Evolutionary conservation across 2,113 vertebrate genomes (phyloP).

Genomic region (Potamarius usumacintae): DNA sequence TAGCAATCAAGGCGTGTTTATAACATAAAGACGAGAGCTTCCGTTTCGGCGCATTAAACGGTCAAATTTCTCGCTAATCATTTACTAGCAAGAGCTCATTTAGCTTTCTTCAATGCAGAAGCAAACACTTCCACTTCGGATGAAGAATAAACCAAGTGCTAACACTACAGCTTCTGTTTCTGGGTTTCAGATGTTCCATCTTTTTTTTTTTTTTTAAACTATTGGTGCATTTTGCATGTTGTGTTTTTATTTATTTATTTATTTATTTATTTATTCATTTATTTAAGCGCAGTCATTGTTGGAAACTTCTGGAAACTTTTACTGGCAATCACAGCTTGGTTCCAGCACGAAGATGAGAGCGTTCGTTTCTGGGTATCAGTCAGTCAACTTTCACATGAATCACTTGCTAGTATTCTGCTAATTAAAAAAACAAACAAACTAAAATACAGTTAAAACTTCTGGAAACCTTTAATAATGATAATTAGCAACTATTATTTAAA

Average conservation of each 20-base stretch:
- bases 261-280: too few relatives aligned
- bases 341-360: not conserved
- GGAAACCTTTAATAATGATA: not conserved
- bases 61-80: not conserved
- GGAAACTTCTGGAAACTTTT: slow-evolving; percentile 12
- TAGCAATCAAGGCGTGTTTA: not conserved
- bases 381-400: not conserved
- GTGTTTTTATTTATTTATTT: too few relatives aligned
- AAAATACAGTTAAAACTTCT: not conserved
- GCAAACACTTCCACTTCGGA: not conserved
- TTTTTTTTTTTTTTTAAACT: not conserved
- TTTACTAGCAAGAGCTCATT: not conserved
- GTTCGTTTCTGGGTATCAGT: not conserved
- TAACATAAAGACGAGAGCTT: not conserved
- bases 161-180: not conserved
- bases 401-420: not conserved
- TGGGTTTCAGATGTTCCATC: not conserved
- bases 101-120: not conserved
- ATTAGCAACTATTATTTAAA: not conserved
- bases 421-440: not conserved
- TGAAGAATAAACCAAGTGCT: not conserved
- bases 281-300: not conserved
- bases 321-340: not conserved
- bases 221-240: not conserved
- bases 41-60: not conserved